Conservation (phyloP, 2,888 invertebrate genomes). For the Dynastes grantii region DNA sequence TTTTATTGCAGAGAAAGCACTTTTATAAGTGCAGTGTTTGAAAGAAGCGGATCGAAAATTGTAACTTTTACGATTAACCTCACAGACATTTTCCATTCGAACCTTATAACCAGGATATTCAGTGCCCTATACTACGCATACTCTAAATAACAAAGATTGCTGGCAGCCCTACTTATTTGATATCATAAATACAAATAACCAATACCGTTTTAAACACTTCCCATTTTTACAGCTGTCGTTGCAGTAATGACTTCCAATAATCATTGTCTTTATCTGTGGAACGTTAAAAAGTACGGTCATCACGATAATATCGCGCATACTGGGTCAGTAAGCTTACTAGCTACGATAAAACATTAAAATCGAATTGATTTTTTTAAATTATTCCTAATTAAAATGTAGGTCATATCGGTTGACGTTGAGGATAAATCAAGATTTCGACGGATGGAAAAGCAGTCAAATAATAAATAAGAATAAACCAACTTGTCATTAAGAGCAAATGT, state of each 20-base stretch:
- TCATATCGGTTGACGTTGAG: background rate
- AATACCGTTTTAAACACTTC: constrained; percentile 18
- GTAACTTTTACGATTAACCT: too few relatives aligned
- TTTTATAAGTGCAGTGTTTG: too few relatives aligned
- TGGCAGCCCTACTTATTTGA: background rate
- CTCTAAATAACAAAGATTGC: too few relatives aligned
- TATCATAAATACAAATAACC: constrained; percentile 6
- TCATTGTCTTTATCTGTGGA: constrained; percentile 10
- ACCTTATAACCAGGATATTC: too few relatives aligned
- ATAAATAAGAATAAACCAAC: background rate
- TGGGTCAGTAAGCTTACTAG: constrained; percentile 16
- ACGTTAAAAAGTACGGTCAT: background rate
- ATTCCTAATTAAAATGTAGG: constrained; percentile 30
- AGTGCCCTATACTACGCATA: too few relatives aligned
- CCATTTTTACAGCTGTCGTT: constrained; percentile 6
- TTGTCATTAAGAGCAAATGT: background rate
- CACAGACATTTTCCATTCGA: too few relatives aligned
- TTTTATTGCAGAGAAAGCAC: too few relatives aligned
- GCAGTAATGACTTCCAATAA: constrained; percentile 19
- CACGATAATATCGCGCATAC: constrained; percentile 7
- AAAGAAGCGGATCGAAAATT: too few relatives aligned
- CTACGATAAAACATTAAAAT: constrained; percentile 1
- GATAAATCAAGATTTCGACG: background rate
- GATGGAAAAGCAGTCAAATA: background rate
- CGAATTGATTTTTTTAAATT: constrained; percentile 15